Conservation (phyloP, 1,140 invertebrate species). For the Drosophila santomea region DNA sequence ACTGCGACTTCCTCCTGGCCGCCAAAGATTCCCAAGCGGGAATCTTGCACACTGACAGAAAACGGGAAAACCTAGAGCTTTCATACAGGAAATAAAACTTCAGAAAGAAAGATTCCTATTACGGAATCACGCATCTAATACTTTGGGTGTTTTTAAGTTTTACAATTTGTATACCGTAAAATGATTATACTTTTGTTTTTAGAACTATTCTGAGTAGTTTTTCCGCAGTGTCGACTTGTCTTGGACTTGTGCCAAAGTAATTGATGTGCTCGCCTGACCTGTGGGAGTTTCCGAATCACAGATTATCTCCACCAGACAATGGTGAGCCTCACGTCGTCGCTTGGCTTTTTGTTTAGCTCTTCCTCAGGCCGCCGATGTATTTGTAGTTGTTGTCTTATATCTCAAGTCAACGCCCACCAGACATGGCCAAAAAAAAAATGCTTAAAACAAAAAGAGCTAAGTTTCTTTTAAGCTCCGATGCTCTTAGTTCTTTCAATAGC, state of each 20-base stretch:
- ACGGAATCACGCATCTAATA: no score
- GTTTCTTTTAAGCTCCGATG: constrained; percentile 14
- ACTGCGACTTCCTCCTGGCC: constrained; percentile 38
- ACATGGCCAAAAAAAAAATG: constrained; percentile 22
- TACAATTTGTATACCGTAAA: no score
- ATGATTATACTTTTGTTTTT: no score
- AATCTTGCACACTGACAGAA: constrained; percentile 3
- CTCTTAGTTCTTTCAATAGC: constrained; percentile 10
- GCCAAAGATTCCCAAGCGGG: constrained; percentile 17
- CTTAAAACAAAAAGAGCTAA: not conserved
- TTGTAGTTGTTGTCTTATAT: constrained; percentile 30
- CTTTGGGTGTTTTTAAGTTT: no score
- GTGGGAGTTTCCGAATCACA: constrained; percentile 84
- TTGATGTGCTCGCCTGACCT: constrained; percentile 84
- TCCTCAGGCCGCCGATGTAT: constrained; percentile 15
- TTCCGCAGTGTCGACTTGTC: constrained; percentile 23
- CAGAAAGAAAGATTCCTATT: no score
- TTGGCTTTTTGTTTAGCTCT: constrained; percentile 49
- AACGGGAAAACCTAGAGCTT: not conserved
- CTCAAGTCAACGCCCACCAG: constrained; percentile 65
- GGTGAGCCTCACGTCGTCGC: constrained; percentile 78
- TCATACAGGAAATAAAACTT: no score
- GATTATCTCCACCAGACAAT: constrained; percentile 84
- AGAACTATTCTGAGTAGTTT: constrained; percentile 2
- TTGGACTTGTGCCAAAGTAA: constrained; percentile 82